These are phyloP conservation scores for Seira sanloemensis DNA, from an alignment of 2,888 invertebrate genomes.

Conservation along the genomic window DNA sequence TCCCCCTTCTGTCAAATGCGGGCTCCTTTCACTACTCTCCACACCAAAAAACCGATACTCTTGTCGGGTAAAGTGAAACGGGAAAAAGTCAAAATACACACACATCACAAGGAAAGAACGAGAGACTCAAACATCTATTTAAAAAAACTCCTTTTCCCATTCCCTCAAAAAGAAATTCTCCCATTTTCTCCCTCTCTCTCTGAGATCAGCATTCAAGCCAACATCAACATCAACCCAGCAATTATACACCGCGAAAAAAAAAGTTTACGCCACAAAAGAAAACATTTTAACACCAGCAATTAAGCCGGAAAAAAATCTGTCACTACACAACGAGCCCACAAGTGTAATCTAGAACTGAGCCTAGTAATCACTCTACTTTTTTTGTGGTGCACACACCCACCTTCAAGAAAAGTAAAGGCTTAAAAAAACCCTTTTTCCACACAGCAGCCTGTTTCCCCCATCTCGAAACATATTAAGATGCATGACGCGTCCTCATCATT, in stretches of 20 bases:
- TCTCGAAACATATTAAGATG: background rate
- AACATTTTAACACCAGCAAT: constrained; percentile 47
- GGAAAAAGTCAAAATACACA: background rate
- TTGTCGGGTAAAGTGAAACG: constrained; percentile 43
- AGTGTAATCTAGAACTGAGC: background rate
- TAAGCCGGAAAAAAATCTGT: constrained; percentile 52
- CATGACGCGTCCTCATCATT: background rate
- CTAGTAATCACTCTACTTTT: constrained; percentile 4
- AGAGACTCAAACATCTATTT: background rate
- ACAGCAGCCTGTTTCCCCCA: too few relatives aligned
- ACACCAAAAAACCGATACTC: constrained; percentile 35
- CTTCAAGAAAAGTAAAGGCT: background rate
- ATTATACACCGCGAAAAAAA: constrained; percentile 23
- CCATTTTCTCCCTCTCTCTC: background rate
- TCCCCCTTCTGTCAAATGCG: background rate
- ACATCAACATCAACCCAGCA: background rate
- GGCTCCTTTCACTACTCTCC: background rate
- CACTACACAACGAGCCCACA: constrained; percentile 22
- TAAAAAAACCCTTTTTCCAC: background rate
- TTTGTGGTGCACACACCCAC: background rate
- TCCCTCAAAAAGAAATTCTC: background rate
- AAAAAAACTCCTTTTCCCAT: background rate
- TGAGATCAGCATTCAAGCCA: constrained; percentile 17
- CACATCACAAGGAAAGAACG: background rate
- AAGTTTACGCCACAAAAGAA: background rate